Conservation (phyloP, 2,888 invertebrate species). For the Gasteruption jaculator region DNA sequence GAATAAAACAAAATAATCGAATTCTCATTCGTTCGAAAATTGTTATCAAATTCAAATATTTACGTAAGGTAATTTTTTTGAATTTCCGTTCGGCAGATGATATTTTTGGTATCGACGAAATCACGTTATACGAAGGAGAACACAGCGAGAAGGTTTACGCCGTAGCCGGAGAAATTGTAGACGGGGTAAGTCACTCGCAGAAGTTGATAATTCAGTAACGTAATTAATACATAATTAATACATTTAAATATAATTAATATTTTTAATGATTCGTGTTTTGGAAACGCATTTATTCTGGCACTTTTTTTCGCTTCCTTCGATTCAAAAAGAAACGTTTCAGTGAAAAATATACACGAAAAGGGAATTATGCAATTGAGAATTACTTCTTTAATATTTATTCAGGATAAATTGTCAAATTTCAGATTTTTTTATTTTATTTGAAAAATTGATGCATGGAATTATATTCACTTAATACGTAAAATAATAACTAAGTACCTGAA, state of each 20-base stretch:
- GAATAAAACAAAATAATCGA: no score
- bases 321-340: no score
- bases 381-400: no score
- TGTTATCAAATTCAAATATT: no score
- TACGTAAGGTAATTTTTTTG: no score
- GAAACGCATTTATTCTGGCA: no score
- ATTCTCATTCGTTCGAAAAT: no score
- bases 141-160: conserved; percentile 84
- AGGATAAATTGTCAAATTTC: no score
- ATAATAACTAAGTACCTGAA: neutral
- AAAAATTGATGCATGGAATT: conserved; percentile 49
- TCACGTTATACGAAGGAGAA: conserved; percentile 83
- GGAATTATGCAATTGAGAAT: no score
- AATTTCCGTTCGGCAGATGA: conserved; percentile 76
- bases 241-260: conserved; percentile 22
- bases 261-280: no score
- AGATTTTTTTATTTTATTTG: conserved; percentile 49
- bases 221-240: conserved; percentile 7
- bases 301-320: no score
- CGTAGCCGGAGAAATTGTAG: conserved; percentile 90
- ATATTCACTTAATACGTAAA: conserved; percentile 19
- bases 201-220: conserved; percentile 7
- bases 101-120: conserved; percentile 89
- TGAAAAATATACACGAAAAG: no score
- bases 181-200: conserved; percentile 86